Percentiles rank a stretch among this genome's conserved stretches.
Evolutionary conservation across 2,888 invertebrate species (phyloP).

Genomic region (Eupithecia insigniata): DNA sequence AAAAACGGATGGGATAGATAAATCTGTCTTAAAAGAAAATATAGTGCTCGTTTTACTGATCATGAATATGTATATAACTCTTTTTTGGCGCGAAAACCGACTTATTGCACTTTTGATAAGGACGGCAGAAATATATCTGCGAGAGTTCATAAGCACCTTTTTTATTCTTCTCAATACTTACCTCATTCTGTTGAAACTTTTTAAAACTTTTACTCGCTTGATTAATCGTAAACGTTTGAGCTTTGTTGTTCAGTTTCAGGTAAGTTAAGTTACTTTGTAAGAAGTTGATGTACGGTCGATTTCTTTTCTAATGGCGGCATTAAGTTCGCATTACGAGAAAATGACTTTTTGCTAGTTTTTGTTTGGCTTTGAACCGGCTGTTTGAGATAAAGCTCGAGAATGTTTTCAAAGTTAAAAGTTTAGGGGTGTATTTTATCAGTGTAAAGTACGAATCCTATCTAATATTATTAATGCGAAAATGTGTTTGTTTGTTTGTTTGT

Average conservation of each 20-base stretch:
- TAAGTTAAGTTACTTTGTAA: neutral
- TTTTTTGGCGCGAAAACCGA: too few species aligned
- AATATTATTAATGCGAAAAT: too few species aligned
- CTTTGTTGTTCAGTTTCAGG: slow-evolving; percentile 13
- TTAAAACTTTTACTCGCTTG: slow-evolving; percentile 15
- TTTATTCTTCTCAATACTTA: neutral
- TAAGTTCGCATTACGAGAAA: slow-evolving; percentile 10
- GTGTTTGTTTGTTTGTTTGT: too few species aligned
- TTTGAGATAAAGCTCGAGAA: neutral
- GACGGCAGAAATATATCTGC: too few species aligned
- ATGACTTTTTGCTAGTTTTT: neutral
- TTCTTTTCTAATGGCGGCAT: slow-evolving; percentile 3
- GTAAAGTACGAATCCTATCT: neutral
- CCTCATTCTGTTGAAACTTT: slow-evolving; percentile 18
- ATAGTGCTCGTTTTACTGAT: too few species aligned
- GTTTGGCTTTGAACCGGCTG: neutral
- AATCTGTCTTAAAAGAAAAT: too few species aligned
- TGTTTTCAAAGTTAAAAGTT: neutral
- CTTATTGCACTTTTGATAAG: too few species aligned
- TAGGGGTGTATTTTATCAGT: neutral
- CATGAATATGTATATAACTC: too few species aligned
- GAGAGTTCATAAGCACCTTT: neutral
- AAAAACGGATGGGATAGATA: too few species aligned
- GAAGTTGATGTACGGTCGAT: slow-evolving; percentile 3
- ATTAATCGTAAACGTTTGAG: slow-evolving; percentile 20